Base-by-base conservation (phyloP, 2,888 invertebrate species). In the Papilio protenor region DNA sequence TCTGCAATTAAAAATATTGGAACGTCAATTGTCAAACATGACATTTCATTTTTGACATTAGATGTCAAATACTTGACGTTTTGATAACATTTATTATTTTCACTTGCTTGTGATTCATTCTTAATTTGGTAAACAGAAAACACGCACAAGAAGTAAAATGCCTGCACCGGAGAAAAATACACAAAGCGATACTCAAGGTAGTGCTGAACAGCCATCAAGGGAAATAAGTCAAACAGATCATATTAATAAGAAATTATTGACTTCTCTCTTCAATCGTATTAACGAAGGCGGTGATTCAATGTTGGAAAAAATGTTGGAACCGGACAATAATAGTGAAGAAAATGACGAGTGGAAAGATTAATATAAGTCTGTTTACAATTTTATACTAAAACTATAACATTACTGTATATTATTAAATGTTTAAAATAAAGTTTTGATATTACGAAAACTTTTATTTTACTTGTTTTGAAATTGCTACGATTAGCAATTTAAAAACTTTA, bases 211-310 rank as follows among this genome's bases (percentile, higher is more conserved):
- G 74, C 91, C 93, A 12, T 81, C 86, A 0, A 87, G 95, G 74
- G 96, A 96, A 89, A 87, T 95, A 79, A 96, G 95, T 16, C 95
- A 95, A 88, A 97, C 96, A 0, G 97, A 97, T 86, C 95, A 95
- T 81, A 84, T 97, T 78, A 97, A 97, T 86, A 96, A 96, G 87
- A 95, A 95, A 84, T 89, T 97, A 75, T 89, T 97, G 72, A 93
- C 95, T 77, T 96, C 96, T 0, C 92, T 96, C 78, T 92, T 96
- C 80, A 94, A 95, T 76, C 91, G 96, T 80, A 94, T 97, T 90
- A 96, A 96, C 55, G 91, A 94, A 79, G 91, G 88, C 8, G 88
- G 86, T 79, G 91, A 94, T 81, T 87, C 91, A 47, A 79, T 81
- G 45, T 77, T 90, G 72, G 86, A 90, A 11, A 91, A 90, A 85